Evolutionary conservation across 2,888 invertebrate genomes (phyloP), one percentile per base, ranked within the genome.

Genomic region (Apoda limacodes): DNA sequence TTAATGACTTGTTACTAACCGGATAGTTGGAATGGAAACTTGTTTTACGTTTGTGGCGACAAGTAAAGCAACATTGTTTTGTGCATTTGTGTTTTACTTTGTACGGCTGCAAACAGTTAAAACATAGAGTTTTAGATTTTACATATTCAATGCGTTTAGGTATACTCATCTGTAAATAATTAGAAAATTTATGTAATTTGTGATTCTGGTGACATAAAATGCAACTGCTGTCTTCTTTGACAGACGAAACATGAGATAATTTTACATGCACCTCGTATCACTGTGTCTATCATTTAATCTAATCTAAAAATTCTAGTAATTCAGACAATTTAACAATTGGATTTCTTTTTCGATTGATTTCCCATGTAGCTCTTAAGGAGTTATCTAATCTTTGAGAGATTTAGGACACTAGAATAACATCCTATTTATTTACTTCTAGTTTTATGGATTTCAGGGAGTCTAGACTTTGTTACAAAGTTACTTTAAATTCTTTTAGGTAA

Each of bases 311-410:
- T 9, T 20, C 28, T 13, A 21, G 7, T 4, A 28, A 6, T 3
- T 26, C 26, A 9, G 13, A 3, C 2, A 22, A 9, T 22, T 4
- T 22, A 4, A 9, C 4, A 6, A 22, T 5, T 4, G 34, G 7
- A 13, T 25, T 22, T 12, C 30, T 27, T 15, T 36, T 32, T 1
- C 30, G 3, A 24, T 30, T 36, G 1, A 36, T 24, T 28, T 36
- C 36, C 36, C 36, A 36, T 5, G 36, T 27, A 2, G 32, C 36
- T 7, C 36, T 14, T 5, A 36, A n/a, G 6, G 32, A 36, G n/a
- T 36, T 36, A 10, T n/a, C 32, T 5, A 36, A 11, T 12, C 32
- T 36, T 9, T 36, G 32, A 10, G 30, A 20, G 3, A 36, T 36
- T 2, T 32, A 9, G 9, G 22, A 36, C 1, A 30, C 32, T 7